phyloP scores from a whole-genome alignment of 2,888 invertebrate genomes.

The Diadegma fenestrale region DNA sequence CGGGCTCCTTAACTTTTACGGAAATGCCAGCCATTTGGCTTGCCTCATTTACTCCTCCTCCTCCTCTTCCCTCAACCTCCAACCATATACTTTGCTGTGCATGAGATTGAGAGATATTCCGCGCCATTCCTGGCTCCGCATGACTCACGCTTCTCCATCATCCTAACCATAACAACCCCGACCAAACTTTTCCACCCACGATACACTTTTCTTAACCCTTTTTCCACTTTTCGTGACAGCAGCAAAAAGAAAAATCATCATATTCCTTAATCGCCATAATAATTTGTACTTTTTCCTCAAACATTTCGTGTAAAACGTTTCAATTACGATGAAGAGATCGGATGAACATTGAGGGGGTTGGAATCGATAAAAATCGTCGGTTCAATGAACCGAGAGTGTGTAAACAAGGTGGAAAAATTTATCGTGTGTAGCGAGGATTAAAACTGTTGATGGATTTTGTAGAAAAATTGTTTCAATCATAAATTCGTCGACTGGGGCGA shows the following conservation, averaged over 20 bases:
- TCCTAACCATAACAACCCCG: background rate
- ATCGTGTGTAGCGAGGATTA: too few relatives aligned
- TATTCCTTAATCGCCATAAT: background rate
- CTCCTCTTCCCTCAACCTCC: background rate
- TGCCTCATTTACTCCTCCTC: conserved; percentile 39
- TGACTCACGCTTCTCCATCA: conserved; percentile 12
- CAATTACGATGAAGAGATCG: too few relatives aligned
- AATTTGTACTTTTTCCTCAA: background rate
- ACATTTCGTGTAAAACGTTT: too few relatives aligned
- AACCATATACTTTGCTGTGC: conserved; percentile 8
- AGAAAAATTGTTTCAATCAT: background rate
- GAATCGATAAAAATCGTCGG: too few relatives aligned
- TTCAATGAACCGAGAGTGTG: too few relatives aligned
- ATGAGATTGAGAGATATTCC: conserved; percentile 66
- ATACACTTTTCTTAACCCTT: background rate
- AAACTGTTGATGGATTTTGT: too few relatives aligned
- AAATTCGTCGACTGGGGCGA: background rate
- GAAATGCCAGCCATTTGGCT: conserved; percentile 63
- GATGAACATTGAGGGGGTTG: too few relatives aligned
- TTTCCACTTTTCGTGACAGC: background rate
- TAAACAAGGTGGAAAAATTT: too few relatives aligned
- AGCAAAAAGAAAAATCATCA: background rate
- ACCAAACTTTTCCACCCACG: conserved; percentile 1
- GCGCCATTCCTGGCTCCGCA: conserved; percentile 26
- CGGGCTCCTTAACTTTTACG: conserved; percentile 76